Evolutionary conservation across 2,888 invertebrate species (phyloP).

Genomic region (Itoplectis maculator): DNA sequence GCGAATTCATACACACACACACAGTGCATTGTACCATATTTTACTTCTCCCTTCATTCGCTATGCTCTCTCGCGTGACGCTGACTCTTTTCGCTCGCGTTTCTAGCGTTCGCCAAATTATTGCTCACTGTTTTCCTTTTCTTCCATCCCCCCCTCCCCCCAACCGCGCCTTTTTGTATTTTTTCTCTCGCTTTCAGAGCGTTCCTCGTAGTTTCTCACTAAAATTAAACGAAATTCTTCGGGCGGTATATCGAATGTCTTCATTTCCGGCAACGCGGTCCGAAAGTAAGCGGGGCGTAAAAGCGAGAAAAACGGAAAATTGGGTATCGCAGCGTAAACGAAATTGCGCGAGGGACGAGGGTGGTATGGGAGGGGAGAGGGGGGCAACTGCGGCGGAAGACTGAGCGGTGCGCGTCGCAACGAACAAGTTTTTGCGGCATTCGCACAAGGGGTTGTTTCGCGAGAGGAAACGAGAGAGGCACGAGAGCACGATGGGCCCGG

Average conservation of each 20-base stretch:
- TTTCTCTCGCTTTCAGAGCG: not conserved
- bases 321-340: slow-evolving; percentile 32
- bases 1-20: slow-evolving; percentile 20
- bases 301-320: slow-evolving; percentile 31
- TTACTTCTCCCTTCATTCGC: not conserved
- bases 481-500: slow-evolving; percentile 23
- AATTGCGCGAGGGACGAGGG: not conserved
- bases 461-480: slow-evolving; percentile 30
- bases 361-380: no score
- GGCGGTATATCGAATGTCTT: slow-evolving; percentile 38
- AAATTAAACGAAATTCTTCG: slow-evolving; percentile 39
- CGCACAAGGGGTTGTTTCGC: slow-evolving; percentile 51
- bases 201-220: not conserved
- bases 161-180: not conserved
- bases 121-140: not conserved
- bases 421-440: slow-evolving; percentile 54
- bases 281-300: not conserved
- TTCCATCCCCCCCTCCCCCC: not conserved
- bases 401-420: slow-evolving; percentile 54
- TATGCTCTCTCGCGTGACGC: slow-evolving; percentile 52
- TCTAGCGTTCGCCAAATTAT: slow-evolving; percentile 54
- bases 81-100: slow-evolving; percentile 46
- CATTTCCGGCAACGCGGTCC: not conserved
- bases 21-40: not conserved
- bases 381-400: slow-evolving; percentile 9